phyloP scores from a whole-genome alignment of 1,140 invertebrate species.

The Drosophila grimshawi region DNA sequence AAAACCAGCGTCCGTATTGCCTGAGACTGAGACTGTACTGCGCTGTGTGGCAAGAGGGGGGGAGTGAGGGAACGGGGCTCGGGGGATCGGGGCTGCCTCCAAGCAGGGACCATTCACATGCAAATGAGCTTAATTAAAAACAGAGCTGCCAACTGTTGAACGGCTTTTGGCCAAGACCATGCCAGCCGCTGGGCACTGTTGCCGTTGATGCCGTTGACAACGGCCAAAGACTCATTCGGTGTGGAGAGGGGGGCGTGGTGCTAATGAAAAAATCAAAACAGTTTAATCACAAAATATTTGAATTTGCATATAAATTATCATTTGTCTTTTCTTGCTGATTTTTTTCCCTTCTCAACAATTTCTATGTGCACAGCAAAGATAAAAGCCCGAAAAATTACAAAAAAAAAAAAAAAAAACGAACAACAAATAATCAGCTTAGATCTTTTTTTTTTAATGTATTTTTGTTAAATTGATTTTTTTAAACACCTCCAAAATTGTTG shows the following conservation, averaged over 20 bases:
- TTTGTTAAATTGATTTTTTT: slow-evolving; percentile 1
- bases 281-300: slow-evolving; percentile 78
- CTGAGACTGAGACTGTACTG: background rate
- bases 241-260: slow-evolving; percentile 40
- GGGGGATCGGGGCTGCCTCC: slow-evolving; percentile 5
- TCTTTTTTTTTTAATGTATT: slow-evolving; percentile 5
- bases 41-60: background rate
- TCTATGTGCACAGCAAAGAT: slow-evolving; percentile 30
- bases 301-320: slow-evolving; percentile 80
- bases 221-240: background rate
- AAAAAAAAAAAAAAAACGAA: slow-evolving; percentile 10
- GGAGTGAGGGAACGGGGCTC: background rate
- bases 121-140: slow-evolving; percentile 82
- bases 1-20: slow-evolving; percentile 55
- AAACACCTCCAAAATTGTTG: background rate
- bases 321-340: slow-evolving; percentile 6
- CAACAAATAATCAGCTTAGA: slow-evolving; percentile 48
- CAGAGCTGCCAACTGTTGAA: slow-evolving; percentile 67
- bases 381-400: slow-evolving; percentile 5
- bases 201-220: slow-evolving; percentile 4
- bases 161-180: slow-evolving; percentile 28
- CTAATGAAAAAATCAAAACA: slow-evolving; percentile 80
- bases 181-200: slow-evolving; percentile 18
- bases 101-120: slow-evolving; percentile 64
- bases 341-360: background rate